phyloP scores from a whole-genome alignment of 1,140 invertebrate genomes.

The Pectinophora gossypiella region DNA sequence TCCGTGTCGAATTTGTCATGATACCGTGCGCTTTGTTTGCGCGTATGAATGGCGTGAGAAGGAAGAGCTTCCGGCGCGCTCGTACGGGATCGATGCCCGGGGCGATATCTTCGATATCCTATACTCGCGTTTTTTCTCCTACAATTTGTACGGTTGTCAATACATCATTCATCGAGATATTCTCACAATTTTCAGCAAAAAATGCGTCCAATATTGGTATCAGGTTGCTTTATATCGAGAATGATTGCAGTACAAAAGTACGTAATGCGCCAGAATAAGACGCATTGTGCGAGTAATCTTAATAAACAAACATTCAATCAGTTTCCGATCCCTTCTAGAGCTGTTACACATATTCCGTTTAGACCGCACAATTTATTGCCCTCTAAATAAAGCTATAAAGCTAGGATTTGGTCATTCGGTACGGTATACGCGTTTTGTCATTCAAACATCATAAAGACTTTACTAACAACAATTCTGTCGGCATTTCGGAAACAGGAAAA shows the following conservation, averaged over 20 bases:
- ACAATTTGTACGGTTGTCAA: background rate
- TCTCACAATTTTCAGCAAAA: background rate
- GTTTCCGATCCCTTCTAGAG: background rate
- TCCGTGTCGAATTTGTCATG: slow-evolving; percentile 65
- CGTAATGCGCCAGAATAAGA: too few species aligned
- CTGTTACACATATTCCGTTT: background rate
- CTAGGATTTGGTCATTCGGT: background rate
- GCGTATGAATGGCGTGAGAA: slow-evolving; percentile 54
- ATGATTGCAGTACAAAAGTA: too few species aligned
- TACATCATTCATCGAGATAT: slow-evolving; percentile 1
- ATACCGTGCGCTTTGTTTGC: slow-evolving; percentile 47
- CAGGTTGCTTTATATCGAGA: background rate
- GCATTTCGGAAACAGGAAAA: slow-evolving; percentile 48
- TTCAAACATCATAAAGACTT: slow-evolving; percentile 35
- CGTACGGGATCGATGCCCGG: slow-evolving; percentile 42
- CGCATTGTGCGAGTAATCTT: background rate
- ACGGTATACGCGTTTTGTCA: background rate
- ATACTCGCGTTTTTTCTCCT: background rate
- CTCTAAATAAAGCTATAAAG: background rate
- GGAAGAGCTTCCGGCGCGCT: slow-evolving; percentile 54
- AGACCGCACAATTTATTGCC: background rate
- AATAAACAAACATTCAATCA: background rate
- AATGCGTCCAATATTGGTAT: slow-evolving; percentile 12
- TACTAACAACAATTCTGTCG: slow-evolving; percentile 46
- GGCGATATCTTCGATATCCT: slow-evolving; percentile 44